Evolutionary conservation across 2,888 invertebrate species (phyloP).

Genomic region (Acholoe squamosa): DNA sequence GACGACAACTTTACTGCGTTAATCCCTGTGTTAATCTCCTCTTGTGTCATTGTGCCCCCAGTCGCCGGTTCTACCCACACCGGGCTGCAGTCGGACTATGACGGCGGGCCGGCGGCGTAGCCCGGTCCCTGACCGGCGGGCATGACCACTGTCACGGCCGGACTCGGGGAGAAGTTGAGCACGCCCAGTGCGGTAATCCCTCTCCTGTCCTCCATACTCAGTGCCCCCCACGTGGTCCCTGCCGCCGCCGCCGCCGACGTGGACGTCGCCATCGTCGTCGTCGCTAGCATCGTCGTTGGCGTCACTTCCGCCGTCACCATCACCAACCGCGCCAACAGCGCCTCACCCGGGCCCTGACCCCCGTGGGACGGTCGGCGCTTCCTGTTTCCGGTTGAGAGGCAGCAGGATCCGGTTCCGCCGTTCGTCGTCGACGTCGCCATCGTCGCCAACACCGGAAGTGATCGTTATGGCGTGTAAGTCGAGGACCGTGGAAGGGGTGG

Average conservation of each 20-base stretch:
- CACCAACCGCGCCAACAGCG: background rate
- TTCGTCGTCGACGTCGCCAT: constrained; percentile 11
- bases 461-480: background rate
- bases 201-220: constrained; percentile 18
- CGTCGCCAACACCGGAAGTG: constrained; percentile 14
- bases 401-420: constrained; percentile 2
- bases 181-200: background rate
- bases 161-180: background rate
- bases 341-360: background rate
- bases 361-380: constrained; percentile 22
- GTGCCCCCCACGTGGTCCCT: background rate
- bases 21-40: too few species aligned
- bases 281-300: background rate
- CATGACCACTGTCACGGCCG: constrained; percentile 30
- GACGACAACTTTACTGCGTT: too few species aligned
- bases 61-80: background rate
- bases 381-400: constrained; percentile 10
- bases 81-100: background rate
- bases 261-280: background rate
- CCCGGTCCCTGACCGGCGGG: constrained; percentile 24
- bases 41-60: background rate
- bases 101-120: background rate
- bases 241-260: background rate
- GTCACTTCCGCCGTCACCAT: background rate
- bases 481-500: background rate